A percentile compares a stretch with the other conserved stretches of the same genome.
Conservation (phyloP, 1,140 invertebrate species). For the Aphidius gifuensis region DNA sequence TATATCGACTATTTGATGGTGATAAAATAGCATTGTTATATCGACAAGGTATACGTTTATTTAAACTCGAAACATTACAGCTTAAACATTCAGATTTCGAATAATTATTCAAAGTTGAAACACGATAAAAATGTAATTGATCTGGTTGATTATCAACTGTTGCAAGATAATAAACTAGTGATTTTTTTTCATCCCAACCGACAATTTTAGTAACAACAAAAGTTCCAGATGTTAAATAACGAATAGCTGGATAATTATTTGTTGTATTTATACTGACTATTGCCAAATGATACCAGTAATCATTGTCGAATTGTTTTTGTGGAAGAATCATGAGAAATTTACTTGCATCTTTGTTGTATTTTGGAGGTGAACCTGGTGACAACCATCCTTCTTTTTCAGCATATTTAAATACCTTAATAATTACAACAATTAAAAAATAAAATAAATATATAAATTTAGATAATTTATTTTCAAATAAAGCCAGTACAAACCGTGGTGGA, state of each 20-base stretch:
- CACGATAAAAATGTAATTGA: too few relatives aligned
- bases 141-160: too few relatives aligned
- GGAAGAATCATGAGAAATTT: conserved; percentile 64
- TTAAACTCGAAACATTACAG: too few relatives aligned
- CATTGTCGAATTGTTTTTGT: conserved; percentile 57
- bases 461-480: not conserved
- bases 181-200: conserved; percentile 68
- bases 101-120: too few relatives aligned
- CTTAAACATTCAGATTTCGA: too few relatives aligned
- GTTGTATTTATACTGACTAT: conserved; percentile 51
- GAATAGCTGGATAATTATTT: conserved; percentile 36
- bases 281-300: conserved; percentile 67
- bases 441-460: conserved; percentile 1
- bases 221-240: conserved; percentile 68
- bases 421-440: conserved; percentile 10
- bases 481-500: conserved; percentile 49
- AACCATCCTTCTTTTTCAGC: conserved; percentile 67
- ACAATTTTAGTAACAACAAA: conserved; percentile 78
- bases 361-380: conserved; percentile 61
- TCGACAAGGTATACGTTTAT: too few relatives aligned
- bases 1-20: too few relatives aligned
- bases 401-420: conserved; percentile 40
- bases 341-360: conserved; percentile 58
- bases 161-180: conserved; percentile 57
- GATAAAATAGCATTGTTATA: too few relatives aligned